phyloP scores from a whole-genome alignment of 2,888 invertebrate species.

The Rutpela maculata region DNA sequence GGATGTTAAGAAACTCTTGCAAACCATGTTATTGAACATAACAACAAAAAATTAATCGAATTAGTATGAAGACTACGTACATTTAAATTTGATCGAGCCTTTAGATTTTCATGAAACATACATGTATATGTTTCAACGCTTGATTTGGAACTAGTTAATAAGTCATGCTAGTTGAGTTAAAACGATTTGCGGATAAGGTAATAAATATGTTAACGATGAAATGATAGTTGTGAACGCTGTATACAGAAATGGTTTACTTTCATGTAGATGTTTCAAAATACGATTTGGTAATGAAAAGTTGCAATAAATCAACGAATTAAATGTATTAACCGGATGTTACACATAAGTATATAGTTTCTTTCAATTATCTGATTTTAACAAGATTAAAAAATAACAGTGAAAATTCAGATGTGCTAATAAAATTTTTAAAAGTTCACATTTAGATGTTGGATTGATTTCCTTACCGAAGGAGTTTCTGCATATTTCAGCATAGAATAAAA shows the following conservation, averaged over 20 bases:
- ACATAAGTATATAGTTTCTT: neutral
- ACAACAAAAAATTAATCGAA: conserved; percentile 1
- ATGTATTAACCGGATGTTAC: neutral
- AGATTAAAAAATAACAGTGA: no score
- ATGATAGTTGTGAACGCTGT: neutral
- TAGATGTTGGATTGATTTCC: no score
- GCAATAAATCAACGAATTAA: neutral
- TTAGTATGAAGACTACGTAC: conserved; percentile 2
- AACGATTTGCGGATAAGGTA: neutral
- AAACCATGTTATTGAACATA: conserved; percentile 5
- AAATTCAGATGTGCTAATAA: no score
- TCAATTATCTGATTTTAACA: no score
- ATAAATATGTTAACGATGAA: neutral
- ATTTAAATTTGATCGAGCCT: neutral
- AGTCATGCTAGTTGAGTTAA: neutral
- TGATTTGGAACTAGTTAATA: neutral
- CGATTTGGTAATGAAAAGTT: conserved; percentile 3
- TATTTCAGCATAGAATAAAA: no score
- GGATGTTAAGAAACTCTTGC: conserved; percentile 20
- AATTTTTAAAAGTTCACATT: no score
- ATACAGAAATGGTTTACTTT: neutral
- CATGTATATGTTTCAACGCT: neutral
- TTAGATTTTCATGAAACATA: neutral
- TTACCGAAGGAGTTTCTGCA: no score
- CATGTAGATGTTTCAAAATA: neutral